A percentile compares a stretch with the other conserved stretches of the same genome.
Evolutionary conservation across 1,140 invertebrate species (phyloP).

Genomic region (Heliconius hewitsoni): DNA sequence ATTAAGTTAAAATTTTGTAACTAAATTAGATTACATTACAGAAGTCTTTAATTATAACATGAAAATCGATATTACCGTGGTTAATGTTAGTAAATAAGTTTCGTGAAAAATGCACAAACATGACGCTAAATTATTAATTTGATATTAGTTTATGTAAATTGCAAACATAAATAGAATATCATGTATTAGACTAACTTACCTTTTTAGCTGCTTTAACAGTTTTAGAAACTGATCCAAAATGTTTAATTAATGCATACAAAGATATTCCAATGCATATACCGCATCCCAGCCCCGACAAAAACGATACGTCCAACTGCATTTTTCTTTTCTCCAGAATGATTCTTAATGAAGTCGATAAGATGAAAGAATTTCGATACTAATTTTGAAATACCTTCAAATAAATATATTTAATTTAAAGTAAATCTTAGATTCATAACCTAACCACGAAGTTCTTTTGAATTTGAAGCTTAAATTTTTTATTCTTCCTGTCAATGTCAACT

Average conservation of each 20-base stretch:
- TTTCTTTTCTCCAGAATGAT: slow-evolving; percentile 53
- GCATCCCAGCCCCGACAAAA: slow-evolving; percentile 65
- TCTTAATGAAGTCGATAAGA: background rate
- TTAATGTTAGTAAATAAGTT: slow-evolving; percentile 26
- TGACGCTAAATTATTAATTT: background rate
- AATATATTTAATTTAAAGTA: background rate
- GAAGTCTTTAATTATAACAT: background rate
- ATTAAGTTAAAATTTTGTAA: background rate
- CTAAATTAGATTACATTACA: background rate
- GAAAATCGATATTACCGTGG: background rate
- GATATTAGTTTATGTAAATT: background rate
- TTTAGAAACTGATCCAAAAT: slow-evolving; percentile 46
- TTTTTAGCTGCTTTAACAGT: slow-evolving; percentile 51
- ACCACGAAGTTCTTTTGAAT: background rate
- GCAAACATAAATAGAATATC: background rate
- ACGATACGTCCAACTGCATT: slow-evolving; percentile 65
- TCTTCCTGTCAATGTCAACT: background rate
- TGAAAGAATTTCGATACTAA: background rate
- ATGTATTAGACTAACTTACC: slow-evolving; percentile 38
- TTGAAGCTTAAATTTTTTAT: background rate
- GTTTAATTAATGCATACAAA: slow-evolving; percentile 58
- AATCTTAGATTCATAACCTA: background rate
- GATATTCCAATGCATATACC: slow-evolving; percentile 71
- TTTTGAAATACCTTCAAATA: background rate
- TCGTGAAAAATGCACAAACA: slow-evolving; percentile 59